Percentiles rank a stretch among this genome's conserved stretches.
phyloP scores from a whole-genome alignment of 2,888 invertebrate genomes.

The Tuta absoluta region DNA sequence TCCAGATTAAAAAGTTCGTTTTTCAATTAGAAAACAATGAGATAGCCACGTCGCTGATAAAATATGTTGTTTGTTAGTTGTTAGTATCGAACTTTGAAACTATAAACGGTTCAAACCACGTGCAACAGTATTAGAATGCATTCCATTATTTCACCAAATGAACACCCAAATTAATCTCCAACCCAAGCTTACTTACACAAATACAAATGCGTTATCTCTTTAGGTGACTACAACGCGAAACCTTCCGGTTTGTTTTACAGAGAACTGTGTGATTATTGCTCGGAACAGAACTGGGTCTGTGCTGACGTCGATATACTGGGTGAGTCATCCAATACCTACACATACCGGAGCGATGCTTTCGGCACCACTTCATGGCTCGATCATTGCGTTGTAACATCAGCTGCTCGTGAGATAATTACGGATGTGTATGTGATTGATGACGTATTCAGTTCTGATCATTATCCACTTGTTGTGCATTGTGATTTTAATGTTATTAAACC shows the following conservation, averaged over 20 bases:
- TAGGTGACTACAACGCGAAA: slow-evolving; percentile 3
- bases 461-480: slow-evolving; percentile 24
- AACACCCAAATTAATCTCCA: too few relatives aligned
- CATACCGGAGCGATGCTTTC: neutral
- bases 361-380: slow-evolving; percentile 2
- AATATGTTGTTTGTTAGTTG: too few relatives aligned
- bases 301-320: neutral
- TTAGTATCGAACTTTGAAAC: too few relatives aligned
- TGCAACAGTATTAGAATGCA: too few relatives aligned
- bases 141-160: too few relatives aligned
- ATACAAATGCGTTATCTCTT: neutral
- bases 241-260: neutral
- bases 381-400: neutral
- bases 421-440: slow-evolving; percentile 9
- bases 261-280: neutral
- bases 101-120: too few relatives aligned
- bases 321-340: neutral
- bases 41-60: too few relatives aligned
- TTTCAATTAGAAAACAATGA: too few relatives aligned
- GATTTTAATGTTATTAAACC: slow-evolving; percentile 9
- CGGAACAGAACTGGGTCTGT: neutral
- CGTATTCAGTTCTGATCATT: slow-evolving; percentile 28
- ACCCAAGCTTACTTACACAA: too few relatives aligned
- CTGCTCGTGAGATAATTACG: neutral
- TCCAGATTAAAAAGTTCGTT: too few relatives aligned